Evolutionary conservation across 2,888 invertebrate genomes (phyloP).

Genomic region (Plebejus anna): DNA sequence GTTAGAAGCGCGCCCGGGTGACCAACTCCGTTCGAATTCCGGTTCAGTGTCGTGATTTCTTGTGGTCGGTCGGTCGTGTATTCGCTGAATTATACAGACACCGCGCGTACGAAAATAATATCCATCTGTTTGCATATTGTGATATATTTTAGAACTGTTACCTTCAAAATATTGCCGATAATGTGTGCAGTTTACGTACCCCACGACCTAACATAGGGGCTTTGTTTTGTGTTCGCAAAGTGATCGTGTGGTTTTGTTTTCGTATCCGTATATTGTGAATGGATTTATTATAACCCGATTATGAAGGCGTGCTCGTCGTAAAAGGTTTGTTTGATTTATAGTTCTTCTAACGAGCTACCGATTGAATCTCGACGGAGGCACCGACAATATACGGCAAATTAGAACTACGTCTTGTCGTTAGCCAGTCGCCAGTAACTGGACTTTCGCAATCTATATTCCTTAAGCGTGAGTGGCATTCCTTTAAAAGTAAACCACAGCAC

Average conservation of each 20-base stretch:
- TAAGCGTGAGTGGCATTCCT: constrained; percentile 65
- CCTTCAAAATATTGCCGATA: constrained; percentile 52
- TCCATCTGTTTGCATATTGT: constrained; percentile 76
- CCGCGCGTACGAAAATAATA: constrained; percentile 73
- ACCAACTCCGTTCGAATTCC: constrained; percentile 45
- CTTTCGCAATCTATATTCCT: constrained; percentile 76
- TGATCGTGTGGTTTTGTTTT: constrained; percentile 68
- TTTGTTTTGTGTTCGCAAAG: constrained; percentile 59
- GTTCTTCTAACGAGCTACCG: constrained; percentile 14
- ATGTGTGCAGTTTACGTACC: constrained; percentile 55
- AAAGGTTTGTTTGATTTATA: constrained; percentile 42
- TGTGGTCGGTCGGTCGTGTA: constrained; percentile 43
- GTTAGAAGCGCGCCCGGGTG: constrained; percentile 61
- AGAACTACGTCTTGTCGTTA: constrained; percentile 41
- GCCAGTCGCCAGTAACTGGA: constrained; percentile 66
- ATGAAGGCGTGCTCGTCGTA: constrained; percentile 63
- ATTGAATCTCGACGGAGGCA: constrained; percentile 31
- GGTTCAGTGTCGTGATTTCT: constrained; percentile 61
- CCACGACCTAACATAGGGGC: constrained; percentile 46
- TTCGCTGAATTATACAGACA: constrained; percentile 42
- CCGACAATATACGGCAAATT: constrained; percentile 38
- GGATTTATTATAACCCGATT: constrained; percentile 70
- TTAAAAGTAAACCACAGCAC: constrained; percentile 60
- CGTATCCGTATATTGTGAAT: constrained; percentile 64
- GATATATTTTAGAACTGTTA: constrained; percentile 66